A percentile compares a stretch with the other conserved stretches of the same genome.
Conservation (phyloP, 2,113 vertebrate genomes). For the Protomyctophum bolini region DNA sequence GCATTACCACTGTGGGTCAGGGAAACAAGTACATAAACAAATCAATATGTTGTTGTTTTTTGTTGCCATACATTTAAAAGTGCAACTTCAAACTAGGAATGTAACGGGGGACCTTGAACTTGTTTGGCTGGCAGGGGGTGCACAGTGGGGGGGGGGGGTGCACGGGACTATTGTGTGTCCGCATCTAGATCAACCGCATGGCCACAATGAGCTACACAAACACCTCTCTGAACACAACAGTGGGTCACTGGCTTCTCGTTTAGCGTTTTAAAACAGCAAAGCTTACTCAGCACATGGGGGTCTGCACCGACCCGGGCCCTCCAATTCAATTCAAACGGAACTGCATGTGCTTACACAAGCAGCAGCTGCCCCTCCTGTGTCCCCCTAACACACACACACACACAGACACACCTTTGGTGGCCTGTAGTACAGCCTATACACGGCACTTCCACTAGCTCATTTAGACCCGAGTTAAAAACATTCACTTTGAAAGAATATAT, state of each 20-base stretch:
- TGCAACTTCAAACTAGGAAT: conserved; percentile 8
- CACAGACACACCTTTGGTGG: conserved; percentile 10
- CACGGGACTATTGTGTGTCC: conserved; percentile 59
- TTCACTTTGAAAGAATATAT: no score
- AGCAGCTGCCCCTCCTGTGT: conserved; percentile 56
- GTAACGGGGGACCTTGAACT: not conserved
- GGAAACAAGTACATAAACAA: no score
- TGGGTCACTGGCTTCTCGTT: conserved; percentile 67
- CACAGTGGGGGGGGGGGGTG: not conserved
- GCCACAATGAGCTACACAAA: conserved; percentile 76
- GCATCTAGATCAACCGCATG: conserved; percentile 56
- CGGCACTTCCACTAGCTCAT: not conserved
- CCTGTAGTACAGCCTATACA: conserved; percentile 1
- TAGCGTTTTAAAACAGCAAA: conserved; percentile 73
- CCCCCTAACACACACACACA: conserved; percentile 30
- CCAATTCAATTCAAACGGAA: conserved; percentile 78
- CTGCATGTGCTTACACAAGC: conserved; percentile 80
- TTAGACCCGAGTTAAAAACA: no score
- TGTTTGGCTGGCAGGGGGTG: not conserved
- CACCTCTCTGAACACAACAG: conserved; percentile 64
- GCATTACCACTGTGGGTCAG: no score
- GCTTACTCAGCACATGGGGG: conserved; percentile 75
- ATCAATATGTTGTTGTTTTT: no score
- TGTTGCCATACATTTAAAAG: no score
- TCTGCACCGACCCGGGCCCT: conserved; percentile 65